A percentile compares a stretch with the other conserved stretches of the same genome.
These are phyloP conservation scores for Aphelocoma coerulescens DNA, from an alignment of 2,113 vertebrate species.

Conservation along the genomic window DNA sequence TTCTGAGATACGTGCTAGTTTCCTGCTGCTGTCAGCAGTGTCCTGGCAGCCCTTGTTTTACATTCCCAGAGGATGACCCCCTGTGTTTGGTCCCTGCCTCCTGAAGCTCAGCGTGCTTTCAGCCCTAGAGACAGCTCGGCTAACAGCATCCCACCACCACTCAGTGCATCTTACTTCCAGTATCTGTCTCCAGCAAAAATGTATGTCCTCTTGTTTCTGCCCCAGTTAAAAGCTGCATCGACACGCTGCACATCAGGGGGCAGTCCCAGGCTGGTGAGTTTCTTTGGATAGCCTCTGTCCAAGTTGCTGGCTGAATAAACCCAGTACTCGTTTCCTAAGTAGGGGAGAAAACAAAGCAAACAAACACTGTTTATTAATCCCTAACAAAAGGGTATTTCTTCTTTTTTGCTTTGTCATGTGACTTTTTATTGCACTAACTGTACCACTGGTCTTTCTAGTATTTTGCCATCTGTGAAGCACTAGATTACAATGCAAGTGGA, in stretches of 20 bases:
- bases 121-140: background rate
- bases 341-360: background rate
- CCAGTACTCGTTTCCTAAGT: slow-evolving; percentile 89
- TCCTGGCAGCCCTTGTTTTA: background rate
- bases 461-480: background rate
- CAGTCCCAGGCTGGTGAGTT: slow-evolving; percentile 84
- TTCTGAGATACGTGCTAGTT: background rate
- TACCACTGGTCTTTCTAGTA: background rate
- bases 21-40: background rate
- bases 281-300: slow-evolving; percentile 91
- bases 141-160: background rate
- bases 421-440: background rate
- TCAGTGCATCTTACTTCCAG: slow-evolving; percentile 84
- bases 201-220: slow-evolving; percentile 93
- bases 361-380: background rate
- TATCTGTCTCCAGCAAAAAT: slow-evolving; percentile 92
- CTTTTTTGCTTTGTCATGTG: background rate
- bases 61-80: background rate
- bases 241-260: slow-evolving; percentile 82
- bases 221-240: slow-evolving; percentile 91
- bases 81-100: background rate
- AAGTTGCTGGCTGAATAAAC: slow-evolving; percentile 86
- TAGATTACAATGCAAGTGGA: background rate
- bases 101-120: background rate
- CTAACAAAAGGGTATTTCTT: background rate